Base-by-base conservation (phyloP, 92 coral and sea anemone species). In the Palythoa grandis region DNA sequence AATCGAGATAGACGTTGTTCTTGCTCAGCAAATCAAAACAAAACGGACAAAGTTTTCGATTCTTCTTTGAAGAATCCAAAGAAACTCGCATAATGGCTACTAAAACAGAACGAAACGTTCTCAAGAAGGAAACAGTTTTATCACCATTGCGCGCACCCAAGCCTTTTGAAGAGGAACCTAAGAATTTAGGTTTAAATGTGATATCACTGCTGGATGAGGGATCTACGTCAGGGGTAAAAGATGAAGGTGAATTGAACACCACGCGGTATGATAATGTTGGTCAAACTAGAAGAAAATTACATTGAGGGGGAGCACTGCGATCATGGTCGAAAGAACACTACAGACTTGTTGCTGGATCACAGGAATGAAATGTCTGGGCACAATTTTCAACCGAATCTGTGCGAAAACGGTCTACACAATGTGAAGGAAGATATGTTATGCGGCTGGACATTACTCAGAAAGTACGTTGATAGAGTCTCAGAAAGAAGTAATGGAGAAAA, bases 251-350 rank as follows among this genome's bases (percentile, higher is more conserved):
- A 4, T 40, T 43, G 22, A 52, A 80, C 16, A 65, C 74, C 17
- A 80, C 85, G 14, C 85, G 47, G 40, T 80, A 48, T 52, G 85
- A 66, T 16, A 80, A 67, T 11, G n/a, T 23, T 11, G 75, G n/a
- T n/a, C n/a, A n/a, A 80, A 52, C 38, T 66, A 15, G 63, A 80
- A 14, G 85, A 43, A 43, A 16, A 16, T 13, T 20, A 65, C 57
- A 12, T 7, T 48, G 16, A 11, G 13, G 48, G 66, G 16, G 20
- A 48, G 66, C 37, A 50, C 70, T 20, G 53, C 11, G 14, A 19
- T 29, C 35, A 29, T 52, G 47, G 15, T 5, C 52, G 61, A 65
- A 43, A 80, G 20, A 52, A 66, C 7, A 60, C 11, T 17, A 19
- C 17, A 19, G 3, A 2, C 43, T 22, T 12, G 2, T 12, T 15